Conservation (phyloP, 2,888 invertebrate species). For the Campoplex capitator region DNA sequence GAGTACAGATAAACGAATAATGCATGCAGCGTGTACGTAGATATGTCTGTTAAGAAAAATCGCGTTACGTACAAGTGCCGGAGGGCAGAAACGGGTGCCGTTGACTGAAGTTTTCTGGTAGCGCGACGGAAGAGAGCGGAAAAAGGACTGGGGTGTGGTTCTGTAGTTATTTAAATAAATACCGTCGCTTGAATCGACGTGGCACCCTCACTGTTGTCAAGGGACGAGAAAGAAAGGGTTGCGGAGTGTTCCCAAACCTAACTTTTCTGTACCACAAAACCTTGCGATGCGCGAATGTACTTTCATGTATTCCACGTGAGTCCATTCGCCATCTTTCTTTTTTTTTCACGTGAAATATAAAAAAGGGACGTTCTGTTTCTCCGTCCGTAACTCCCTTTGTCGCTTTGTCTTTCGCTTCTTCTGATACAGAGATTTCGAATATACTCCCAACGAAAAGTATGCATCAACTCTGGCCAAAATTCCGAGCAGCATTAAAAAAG, state of each 20-base stretch:
- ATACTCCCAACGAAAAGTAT: no score
- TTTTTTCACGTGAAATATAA: not conserved
- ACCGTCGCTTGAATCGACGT: constrained; percentile 61
- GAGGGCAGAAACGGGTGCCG: constrained; percentile 25
- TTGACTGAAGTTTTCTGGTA: constrained; percentile 35
- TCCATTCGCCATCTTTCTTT: constrained; percentile 40
- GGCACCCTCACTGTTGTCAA: constrained; percentile 50
- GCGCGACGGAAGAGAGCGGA: not conserved
- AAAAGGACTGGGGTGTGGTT: not conserved
- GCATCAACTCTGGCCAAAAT: no score
- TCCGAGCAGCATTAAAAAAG: no score
- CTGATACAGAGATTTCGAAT: no score
- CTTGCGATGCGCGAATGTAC: constrained; percentile 51
- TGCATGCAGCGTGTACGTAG: not conserved
- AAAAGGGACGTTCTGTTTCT: not conserved
- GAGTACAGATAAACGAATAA: not conserved
- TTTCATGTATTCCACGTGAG: constrained; percentile 66
- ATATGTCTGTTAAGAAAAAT: not conserved
- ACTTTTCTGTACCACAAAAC: constrained; percentile 22
- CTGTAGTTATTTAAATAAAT: constrained; percentile 51
- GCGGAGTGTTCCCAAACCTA: not conserved
- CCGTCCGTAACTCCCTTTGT: constrained; percentile 8
- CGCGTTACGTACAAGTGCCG: constrained; percentile 34
- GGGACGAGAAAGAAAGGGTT: constrained; percentile 51
- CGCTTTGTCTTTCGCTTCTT: constrained; percentile 18